Evolutionary conservation across 2,797 vertebrate species (phyloP).

Genomic region (Pampus argenteus): DNA sequence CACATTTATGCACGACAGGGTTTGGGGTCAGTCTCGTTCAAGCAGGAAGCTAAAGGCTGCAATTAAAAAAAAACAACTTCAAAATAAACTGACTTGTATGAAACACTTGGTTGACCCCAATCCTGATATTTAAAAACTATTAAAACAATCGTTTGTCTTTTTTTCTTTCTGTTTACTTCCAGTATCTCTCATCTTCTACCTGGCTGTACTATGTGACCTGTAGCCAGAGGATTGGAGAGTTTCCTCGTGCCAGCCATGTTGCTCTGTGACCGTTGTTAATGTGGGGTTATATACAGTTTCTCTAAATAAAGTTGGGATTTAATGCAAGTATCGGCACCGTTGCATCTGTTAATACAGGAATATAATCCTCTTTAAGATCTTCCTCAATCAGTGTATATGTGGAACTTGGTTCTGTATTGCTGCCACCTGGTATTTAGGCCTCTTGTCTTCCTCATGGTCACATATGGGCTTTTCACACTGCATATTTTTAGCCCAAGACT

Average conservation of each 20-base stretch:
- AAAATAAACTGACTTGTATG: too few species aligned
- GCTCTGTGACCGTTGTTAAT: constrained; percentile 36
- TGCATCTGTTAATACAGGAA: constrained; percentile 2
- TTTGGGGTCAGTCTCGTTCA: neutral
- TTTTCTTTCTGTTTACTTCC: constrained; percentile 34
- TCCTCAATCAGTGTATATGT: neutral
- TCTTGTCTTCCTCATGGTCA: neutral
- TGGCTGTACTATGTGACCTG: constrained; percentile 8
- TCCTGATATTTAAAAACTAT: constrained; percentile 23
- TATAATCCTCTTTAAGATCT: neutral
- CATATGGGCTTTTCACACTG: too few species aligned
- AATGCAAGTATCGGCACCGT: neutral
- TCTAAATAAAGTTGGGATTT: constrained; percentile 65
- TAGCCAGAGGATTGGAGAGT: constrained; percentile 2
- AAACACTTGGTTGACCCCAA: constrained; percentile 5
- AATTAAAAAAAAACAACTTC: neutral
- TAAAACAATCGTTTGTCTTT: constrained; percentile 4
- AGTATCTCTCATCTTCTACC: constrained; percentile 7
- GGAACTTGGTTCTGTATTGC: neutral
- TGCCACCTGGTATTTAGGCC: neutral
- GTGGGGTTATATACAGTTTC: constrained; percentile 36
- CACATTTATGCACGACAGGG: constrained; percentile 6
- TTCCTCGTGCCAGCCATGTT: constrained; percentile 31
- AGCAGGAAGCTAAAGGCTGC: neutral
- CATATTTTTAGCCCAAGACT: too few species aligned